Evolutionary conservation across 1,140 invertebrate genomes (phyloP).

Genomic region (Lepidurus packardi): DNA sequence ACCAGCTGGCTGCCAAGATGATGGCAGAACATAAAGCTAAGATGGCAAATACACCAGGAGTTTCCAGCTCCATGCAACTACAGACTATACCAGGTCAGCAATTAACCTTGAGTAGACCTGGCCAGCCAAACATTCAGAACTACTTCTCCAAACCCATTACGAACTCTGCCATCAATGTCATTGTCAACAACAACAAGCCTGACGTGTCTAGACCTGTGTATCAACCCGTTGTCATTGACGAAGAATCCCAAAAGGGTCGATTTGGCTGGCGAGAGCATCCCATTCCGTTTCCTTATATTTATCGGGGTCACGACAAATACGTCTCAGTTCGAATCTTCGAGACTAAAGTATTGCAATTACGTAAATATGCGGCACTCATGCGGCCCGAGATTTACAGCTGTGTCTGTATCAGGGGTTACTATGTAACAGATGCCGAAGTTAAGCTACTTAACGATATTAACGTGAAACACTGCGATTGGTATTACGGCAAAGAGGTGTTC

Average conservation of each 20-base stretch:
- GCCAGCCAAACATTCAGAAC: slow-evolving; percentile 52
- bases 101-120: slow-evolving; percentile 39
- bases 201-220: not conserved
- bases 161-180: slow-evolving; percentile 2
- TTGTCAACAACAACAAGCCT: not conserved
- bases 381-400: slow-evolving; percentile 78
- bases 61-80: slow-evolving; percentile 45
- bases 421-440: slow-evolving; percentile 83
- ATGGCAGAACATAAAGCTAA: slow-evolving; percentile 75
- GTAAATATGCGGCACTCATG: slow-evolving; percentile 66
- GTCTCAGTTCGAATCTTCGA: slow-evolving; percentile 88
- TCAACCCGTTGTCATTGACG: slow-evolving; percentile 51
- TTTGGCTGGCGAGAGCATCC: slow-evolving; percentile 73
- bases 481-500: slow-evolving; percentile 84
- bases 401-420: slow-evolving; percentile 86
- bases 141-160: slow-evolving; percentile 46
- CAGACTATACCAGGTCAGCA: slow-evolving; percentile 1
- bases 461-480: slow-evolving; percentile 78
- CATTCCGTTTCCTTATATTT: slow-evolving; percentile 73
- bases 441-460: slow-evolving; percentile 90
- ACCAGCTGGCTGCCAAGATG: slow-evolving; percentile 75
- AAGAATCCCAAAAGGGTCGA: slow-evolving; percentile 71
- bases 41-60: slow-evolving; percentile 37
- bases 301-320: slow-evolving; percentile 74
- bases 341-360: slow-evolving; percentile 46